Evolutionary conservation across 2,113 vertebrate species (phyloP), one percentile per base, ranked within the genome.

Genomic region (Lagenorhynchus albirostris): DNA sequence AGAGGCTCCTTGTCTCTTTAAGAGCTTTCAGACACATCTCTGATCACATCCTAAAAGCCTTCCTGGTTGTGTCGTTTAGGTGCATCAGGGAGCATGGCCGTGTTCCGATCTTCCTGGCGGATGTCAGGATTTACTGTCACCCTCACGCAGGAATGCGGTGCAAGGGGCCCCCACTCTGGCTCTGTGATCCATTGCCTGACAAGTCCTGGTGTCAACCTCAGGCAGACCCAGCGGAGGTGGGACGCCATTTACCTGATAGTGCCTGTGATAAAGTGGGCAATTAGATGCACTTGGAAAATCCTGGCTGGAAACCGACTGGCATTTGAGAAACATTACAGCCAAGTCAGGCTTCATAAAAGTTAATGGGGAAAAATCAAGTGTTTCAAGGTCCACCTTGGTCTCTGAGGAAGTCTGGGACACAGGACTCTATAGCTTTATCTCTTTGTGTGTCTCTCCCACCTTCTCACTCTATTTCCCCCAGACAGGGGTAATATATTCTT

Each of bases 101-200:
- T 62, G 81, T 94, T 94, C 95, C 20, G 62, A 97, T 94, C 96
- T 97, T 97, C 93, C 96, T 97, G 96, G 89, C 20, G 20, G 93
- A 97, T 96, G 62, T 93, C 92, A 88, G 96, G 96, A 98, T 98
- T 98, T 91, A 95, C 85, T 93, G 95, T 88, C 93, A 94, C 97
- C 44, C 90, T 97, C 84, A 53, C 63, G 21, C 88, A 97, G 92
- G 96, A 96, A 97, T 97, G 92, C 1, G 2, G 95, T 53, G 62
- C 8, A 2, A 86, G 90, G 50, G 89, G 47, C 87, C 87, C 50
- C 83, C 73, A 26, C 1, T 20, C 63, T 9, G 23, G 92, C 65
- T 94, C 98, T 98, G 97, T 97, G 92, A 98, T 96, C 90, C 95
- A 83, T 98, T 97, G 84, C 94, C 92, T 97, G 94, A 97, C 98